Evolutionary conservation across 2,113 vertebrate genomes (phyloP).

Genomic region (Pagrus major): DNA sequence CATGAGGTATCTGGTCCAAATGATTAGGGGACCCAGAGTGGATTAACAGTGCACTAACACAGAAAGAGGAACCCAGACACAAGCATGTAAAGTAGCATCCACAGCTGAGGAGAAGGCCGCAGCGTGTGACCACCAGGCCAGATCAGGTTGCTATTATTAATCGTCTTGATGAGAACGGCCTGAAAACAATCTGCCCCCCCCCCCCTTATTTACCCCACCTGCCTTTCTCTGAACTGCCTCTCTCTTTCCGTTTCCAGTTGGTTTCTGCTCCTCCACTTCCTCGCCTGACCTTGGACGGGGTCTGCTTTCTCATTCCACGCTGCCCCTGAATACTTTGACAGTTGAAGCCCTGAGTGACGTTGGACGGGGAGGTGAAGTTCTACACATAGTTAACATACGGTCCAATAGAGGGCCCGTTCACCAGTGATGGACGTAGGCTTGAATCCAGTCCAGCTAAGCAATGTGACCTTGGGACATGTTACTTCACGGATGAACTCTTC

Average conservation of each 20-base stretch:
- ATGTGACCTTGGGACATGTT: conserved; percentile 27
- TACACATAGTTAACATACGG: conserved; percentile 11
- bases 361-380: conserved; percentile 18
- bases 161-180: conserved; percentile 47
- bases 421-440: neutral
- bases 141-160: conserved; percentile 64
- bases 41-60: conserved; percentile 17
- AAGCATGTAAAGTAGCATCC: conserved; percentile 51
- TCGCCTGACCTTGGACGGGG: conserved; percentile 19
- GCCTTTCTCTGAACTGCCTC: conserved; percentile 16
- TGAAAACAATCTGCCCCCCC: conserved; percentile 19
- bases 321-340: conserved; percentile 26
- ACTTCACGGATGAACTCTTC: conserved; percentile 28
- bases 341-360: conserved; percentile 22
- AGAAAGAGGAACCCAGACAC: conserved; percentile 20
- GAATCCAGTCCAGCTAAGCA: neutral
- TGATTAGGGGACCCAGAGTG: neutral
- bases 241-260: conserved; percentile 13
- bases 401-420: neutral
- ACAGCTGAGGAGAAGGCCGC: conserved; percentile 52
- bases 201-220: neutral
- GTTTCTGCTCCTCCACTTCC: conserved; percentile 21
- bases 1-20: no score
- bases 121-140: conserved; percentile 45
- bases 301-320: conserved; percentile 23